Percentiles rank a stretch among this genome's conserved stretches.
phyloP scores from a whole-genome alignment of 1,140 invertebrate species.

The Drosophila serrata region DNA sequence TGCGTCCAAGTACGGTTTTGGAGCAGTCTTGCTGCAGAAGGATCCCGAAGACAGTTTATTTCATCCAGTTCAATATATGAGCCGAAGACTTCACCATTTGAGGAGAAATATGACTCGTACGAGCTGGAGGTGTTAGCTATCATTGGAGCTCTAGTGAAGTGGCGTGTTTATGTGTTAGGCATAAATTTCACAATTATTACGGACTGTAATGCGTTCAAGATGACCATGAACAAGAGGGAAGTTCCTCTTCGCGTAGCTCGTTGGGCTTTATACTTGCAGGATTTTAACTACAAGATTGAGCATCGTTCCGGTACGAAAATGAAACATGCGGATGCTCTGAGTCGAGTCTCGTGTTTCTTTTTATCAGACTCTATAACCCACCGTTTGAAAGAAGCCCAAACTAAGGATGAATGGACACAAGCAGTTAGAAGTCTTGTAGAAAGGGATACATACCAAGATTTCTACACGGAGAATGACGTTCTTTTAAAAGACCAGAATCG shows the following conservation, averaged over 20 bases:
- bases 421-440: background rate
- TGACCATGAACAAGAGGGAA: slow-evolving; percentile 21
- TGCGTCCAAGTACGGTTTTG: no score
- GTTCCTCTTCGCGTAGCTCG: background rate
- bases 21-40: no score
- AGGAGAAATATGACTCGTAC: background rate
- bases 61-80: slow-evolving; percentile 28
- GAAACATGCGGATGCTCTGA: background rate
- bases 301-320: background rate
- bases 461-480: no score
- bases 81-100: slow-evolving; percentile 3
- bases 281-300: background rate
- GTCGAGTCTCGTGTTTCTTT: background rate
- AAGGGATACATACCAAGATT: no score
- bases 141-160: slow-evolving; percentile 16
- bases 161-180: no score
- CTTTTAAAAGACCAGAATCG: no score
- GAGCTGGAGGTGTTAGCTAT: slow-evolving; percentile 65
- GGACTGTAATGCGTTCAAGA: slow-evolving; percentile 11
- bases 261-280: background rate
- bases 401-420: background rate
- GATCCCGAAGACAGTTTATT: background rate
- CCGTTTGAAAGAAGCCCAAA: no score
- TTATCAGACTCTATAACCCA: no score
- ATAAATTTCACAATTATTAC: slow-evolving; percentile 26